Base-by-base conservation (phyloP, 2,888 invertebrate species). In the Sesamia inferens region DNA sequence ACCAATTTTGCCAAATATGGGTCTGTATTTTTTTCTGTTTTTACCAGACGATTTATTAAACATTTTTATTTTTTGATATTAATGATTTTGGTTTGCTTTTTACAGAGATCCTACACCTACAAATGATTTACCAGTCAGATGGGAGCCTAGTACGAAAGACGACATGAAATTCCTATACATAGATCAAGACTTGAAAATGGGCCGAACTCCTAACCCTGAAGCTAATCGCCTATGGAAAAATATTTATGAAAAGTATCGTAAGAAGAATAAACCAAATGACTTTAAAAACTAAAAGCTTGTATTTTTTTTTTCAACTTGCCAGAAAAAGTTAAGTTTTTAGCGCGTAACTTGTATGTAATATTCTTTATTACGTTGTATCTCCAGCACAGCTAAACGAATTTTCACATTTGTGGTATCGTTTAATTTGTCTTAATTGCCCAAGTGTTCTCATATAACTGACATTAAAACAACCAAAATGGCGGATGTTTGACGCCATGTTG, bases 1-100 rank as follows among this genome's bases (percentile, higher is more conserved):
- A 94, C 92, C 0, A 93, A 96, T 81, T 96, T 96, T 78, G 96
- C 95, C 6, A 95, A 95, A 90, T 92, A 92, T 79, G 93, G 95
- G 96, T 96, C 85, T 22, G 89, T 88, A 62, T 71, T 47, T 47
- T 39, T 31, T 19, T 54, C 11, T 54, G 5, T 22, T 13, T 54
- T 54, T 22, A 22, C 11, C 11, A 11, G 11, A 22, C n/a, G n/a
- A n/a, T 54, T 54, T 8, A n/a, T 5, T 11, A n/a, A 54, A 54
- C n/a, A 10, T 10, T 51, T 31, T 31, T 31, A 31, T 51, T 19
- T n/a, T 54, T 54, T 11, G 16, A n/a, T n/a, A 10, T 54, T 5
- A 11, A 11, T n/a, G 4, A n/a, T 5, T 54, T n/a, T 54, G n/a
- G 10, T 51, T n/a, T 58, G n/a, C 13, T 70, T 31, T 71, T 91